Percentiles rank a stretch among this genome's conserved stretches.
Conservation (phyloP, 2,113 vertebrate species). For the Caranx ignobilis region DNA sequence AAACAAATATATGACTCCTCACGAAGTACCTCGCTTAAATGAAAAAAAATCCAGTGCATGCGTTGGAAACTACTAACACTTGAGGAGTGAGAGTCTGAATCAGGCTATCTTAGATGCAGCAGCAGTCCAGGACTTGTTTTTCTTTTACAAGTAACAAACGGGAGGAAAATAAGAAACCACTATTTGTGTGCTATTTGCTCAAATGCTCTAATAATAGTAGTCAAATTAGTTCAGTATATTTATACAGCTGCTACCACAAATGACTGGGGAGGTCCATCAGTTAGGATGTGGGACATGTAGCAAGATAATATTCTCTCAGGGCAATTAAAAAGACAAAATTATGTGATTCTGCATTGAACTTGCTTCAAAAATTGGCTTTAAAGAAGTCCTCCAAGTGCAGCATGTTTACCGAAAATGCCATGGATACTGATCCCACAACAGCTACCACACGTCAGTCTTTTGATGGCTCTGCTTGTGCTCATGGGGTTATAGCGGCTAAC, state of each 20-base stretch:
- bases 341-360: neutral
- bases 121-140: neutral
- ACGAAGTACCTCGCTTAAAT: neutral
- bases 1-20: neutral
- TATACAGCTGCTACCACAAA: neutral
- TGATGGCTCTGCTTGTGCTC: slow-evolving; percentile 1
- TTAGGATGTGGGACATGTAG: neutral
- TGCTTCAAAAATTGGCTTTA: neutral
- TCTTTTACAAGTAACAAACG: neutral
- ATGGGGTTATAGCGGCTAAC: neutral
- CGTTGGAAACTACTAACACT: neutral
- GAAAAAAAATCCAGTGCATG: neutral
- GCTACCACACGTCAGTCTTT: neutral
- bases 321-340: neutral
- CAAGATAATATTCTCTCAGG: neutral
- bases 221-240: neutral
- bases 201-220: slow-evolving; percentile 2
- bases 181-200: neutral
- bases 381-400: neutral
- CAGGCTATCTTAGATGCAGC: neutral
- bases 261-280: neutral
- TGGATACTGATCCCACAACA: neutral
- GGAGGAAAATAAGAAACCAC: neutral
- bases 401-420: neutral
- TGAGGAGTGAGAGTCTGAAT: neutral